These are phyloP conservation scores for Cryptocephalus primarius DNA, from an alignment of 2,888 invertebrate species.

Conservation along the genomic window DNA sequence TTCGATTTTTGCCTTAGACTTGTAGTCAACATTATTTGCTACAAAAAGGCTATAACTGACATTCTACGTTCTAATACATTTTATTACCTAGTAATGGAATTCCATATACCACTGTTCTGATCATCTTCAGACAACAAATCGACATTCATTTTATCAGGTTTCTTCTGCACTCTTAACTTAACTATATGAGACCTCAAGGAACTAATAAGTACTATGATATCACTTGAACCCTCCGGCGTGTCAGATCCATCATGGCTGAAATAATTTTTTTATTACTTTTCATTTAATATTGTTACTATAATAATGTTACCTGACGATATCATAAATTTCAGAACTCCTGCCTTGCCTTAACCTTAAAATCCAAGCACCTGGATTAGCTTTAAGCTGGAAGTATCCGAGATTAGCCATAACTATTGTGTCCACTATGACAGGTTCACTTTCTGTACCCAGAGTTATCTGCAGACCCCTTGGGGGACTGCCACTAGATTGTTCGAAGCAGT, in stretches of 20 bases:
- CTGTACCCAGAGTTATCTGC: constrained; percentile 89
- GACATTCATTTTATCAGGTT: constrained; percentile 73
- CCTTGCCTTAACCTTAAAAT: constrained; percentile 80
- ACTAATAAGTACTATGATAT: constrained; percentile 70
- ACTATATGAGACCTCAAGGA: constrained; percentile 84
- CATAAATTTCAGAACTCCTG: constrained; percentile 88
- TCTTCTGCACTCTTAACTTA: constrained; percentile 83
- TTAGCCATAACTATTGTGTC: constrained; percentile 99
- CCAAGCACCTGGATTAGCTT: constrained; percentile 98
- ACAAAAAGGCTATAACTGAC: too few relatives aligned
- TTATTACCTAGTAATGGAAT: constrained; percentile 77
- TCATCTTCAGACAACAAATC: constrained; percentile 84
- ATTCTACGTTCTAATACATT: too few relatives aligned
- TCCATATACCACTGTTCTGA: constrained; percentile 76
- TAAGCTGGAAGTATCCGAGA: constrained; percentile 95
- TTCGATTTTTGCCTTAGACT: too few relatives aligned
- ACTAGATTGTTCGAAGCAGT: constrained; percentile 85
- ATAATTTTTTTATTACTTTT: constrained; percentile 4
- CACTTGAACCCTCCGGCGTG: constrained; percentile 54
- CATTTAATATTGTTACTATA: background rate
- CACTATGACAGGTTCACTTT: constrained; percentile 62
- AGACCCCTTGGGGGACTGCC: constrained; percentile 94
- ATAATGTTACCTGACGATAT: constrained; percentile 59
- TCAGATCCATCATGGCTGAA: constrained; percentile 67
- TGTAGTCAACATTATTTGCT: too few relatives aligned